These are phyloP conservation scores for Sporophila hypoxantha DNA, from an alignment of 2,113 vertebrate species.

Conservation along the genomic window DNA sequence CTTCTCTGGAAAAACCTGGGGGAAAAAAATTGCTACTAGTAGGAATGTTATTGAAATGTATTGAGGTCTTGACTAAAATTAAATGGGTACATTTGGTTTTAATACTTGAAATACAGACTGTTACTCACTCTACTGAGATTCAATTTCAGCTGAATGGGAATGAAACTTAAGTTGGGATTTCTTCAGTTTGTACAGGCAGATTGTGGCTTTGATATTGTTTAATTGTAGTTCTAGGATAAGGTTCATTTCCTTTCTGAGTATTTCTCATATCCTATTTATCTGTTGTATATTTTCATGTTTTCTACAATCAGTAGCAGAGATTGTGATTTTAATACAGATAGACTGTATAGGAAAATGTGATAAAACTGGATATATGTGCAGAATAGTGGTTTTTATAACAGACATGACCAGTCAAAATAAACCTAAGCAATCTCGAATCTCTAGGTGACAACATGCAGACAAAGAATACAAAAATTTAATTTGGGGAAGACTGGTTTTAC, in stretches of 20 bases:
- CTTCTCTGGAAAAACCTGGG: background rate
- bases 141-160: background rate
- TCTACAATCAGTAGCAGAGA: background rate
- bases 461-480: background rate
- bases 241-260: constrained; percentile 26
- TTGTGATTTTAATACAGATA: constrained; percentile 40
- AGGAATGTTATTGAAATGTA: background rate
- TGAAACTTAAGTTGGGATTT: background rate
- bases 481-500: background rate
- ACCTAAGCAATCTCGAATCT: background rate
- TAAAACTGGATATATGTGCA: background rate
- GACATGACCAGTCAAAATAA: background rate
- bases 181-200: background rate
- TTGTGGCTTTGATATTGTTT: background rate
- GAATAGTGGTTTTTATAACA: background rate
- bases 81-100: background rate
- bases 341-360: background rate
- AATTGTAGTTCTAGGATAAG: background rate
- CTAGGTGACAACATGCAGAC: background rate
- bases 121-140: background rate
- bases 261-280: background rate
- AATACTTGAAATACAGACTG: background rate
- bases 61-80: background rate
- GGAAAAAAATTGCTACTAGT: background rate
- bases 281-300: background rate